Evolutionary conservation across 1,140 invertebrate species (phyloP).

Genomic region (Zaprionus gabonicus): DNA sequence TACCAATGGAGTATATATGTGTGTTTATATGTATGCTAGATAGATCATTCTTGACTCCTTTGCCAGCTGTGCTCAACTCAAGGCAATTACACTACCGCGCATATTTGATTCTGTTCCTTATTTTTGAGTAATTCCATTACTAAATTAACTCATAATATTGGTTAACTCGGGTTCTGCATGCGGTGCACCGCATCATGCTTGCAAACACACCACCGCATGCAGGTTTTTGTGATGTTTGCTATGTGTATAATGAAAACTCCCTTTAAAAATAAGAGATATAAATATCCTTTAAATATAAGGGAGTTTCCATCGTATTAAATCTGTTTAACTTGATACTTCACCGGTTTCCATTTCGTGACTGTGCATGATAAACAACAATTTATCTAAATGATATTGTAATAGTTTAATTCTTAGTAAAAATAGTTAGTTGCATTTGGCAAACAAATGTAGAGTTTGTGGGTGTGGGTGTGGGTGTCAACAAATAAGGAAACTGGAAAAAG

Average conservation of each 20-base stretch:
- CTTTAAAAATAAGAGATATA: too few relatives aligned
- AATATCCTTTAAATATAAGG: too few relatives aligned
- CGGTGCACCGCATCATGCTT: not conserved
- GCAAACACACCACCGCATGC: not conserved
- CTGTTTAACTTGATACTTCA: not conserved
- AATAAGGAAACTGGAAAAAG: conserved; percentile 9
- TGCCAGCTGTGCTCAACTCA: conserved; percentile 21
- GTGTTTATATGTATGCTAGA: not conserved
- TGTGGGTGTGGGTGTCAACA: not conserved
- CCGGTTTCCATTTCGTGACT: conserved; percentile 12
- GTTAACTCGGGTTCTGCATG: conserved; percentile 17
- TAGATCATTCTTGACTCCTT: not conserved
- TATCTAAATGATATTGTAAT: conserved; percentile 36
- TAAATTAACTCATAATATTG: conserved; percentile 15
- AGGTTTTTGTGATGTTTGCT: not conserved
- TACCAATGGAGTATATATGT: not conserved
- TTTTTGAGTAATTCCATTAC: not conserved
- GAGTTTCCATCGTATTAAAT: not conserved
- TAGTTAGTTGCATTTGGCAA: conserved; percentile 31
- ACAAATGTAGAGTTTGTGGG: conserved; percentile 23
- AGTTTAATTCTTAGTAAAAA: conserved; percentile 18
- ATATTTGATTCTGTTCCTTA: not conserved
- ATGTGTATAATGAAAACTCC: not conserved
- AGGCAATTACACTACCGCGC: conserved; percentile 39
- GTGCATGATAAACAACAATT: conserved; percentile 65